phyloP scores from a whole-genome alignment of 2,113 vertebrate genomes.

The Prochilodus magdalenae region DNA sequence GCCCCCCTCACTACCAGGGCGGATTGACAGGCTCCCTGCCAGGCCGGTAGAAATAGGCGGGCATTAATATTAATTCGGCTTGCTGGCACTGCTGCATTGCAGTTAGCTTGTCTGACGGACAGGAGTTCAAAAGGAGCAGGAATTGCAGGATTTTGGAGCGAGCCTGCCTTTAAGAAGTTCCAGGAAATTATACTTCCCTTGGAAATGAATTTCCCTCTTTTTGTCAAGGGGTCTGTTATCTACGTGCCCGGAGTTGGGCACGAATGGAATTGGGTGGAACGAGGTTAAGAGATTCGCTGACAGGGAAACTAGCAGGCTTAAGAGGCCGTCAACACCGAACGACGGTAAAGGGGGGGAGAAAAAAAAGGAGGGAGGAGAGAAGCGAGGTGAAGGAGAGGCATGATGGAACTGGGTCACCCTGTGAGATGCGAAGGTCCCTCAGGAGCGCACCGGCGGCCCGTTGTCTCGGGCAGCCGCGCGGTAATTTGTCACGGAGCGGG shows the following conservation, averaged over 20 bases:
- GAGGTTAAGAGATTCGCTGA: constrained; percentile 32
- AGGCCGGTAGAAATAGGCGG: constrained; percentile 68
- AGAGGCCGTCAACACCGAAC: background rate
- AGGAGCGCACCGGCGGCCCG: constrained; percentile 65
- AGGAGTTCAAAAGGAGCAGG: constrained; percentile 62
- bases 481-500: constrained; percentile 73
- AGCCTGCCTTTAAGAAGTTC: constrained; percentile 10
- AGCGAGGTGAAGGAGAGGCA: constrained; percentile 58
- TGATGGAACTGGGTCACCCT: constrained; percentile 79
- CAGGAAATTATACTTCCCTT: constrained; percentile 45
- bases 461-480: constrained; percentile 63
- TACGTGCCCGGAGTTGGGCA: constrained; percentile 43
- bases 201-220: constrained; percentile 18
- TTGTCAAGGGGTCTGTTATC: constrained; percentile 43
- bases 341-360: constrained; percentile 19
- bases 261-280: constrained; percentile 16
- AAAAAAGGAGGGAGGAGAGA: constrained; percentile 37
- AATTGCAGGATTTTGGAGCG: constrained; percentile 53
- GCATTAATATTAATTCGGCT: constrained; percentile 78
- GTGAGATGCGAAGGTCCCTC: constrained; percentile 69
- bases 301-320: constrained; percentile 33
- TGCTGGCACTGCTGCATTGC: constrained; percentile 76
- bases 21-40: constrained; percentile 73
- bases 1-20: constrained; percentile 55
- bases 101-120: constrained; percentile 69